These are phyloP conservation scores for Drosophila diplacantha DNA, from an alignment of 2,888 invertebrate species.

Conservation along the genomic window DNA sequence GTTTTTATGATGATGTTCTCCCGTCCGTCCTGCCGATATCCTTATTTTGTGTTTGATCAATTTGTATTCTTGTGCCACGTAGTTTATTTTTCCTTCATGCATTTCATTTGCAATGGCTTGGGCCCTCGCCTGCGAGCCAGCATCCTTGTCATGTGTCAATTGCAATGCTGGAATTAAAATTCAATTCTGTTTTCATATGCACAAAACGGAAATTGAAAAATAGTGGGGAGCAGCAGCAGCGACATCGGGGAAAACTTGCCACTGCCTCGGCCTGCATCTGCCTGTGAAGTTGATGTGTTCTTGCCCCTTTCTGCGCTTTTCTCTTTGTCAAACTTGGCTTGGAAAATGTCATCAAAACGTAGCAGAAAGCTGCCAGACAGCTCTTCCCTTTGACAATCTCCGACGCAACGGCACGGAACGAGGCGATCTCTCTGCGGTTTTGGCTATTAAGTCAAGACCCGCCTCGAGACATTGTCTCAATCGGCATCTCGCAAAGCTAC, in stretches of 20 bases:
- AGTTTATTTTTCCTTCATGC: conserved; percentile 62
- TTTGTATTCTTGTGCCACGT: conserved; percentile 62
- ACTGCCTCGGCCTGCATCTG: conserved; percentile 8
- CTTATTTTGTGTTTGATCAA: conserved; percentile 59
- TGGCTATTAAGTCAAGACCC: conserved; percentile 54
- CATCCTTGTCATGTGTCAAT: conserved; percentile 65
- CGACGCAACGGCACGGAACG: conserved; percentile 15
- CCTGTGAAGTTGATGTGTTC: conserved; percentile 12
- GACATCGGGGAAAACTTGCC: conserved; percentile 28
- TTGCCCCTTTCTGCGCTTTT: background rate
- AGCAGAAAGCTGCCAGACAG: conserved; percentile 30
- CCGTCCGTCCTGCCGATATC: conserved; percentile 11
- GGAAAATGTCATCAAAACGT: conserved; percentile 25
- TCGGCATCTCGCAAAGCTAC: conserved; percentile 47
- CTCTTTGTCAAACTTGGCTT: conserved; percentile 4
- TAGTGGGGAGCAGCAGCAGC: conserved; percentile 11
- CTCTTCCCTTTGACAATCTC: conserved; percentile 31
- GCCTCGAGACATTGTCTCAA: conserved; percentile 59
- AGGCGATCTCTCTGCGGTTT: conserved; percentile 26
- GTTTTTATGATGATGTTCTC: conserved; percentile 60
- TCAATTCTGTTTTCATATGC: conserved; percentile 60
- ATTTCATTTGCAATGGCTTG: conserved; percentile 57
- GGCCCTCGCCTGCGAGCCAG: conserved; percentile 10
- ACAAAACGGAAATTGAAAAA: conserved; percentile 63
- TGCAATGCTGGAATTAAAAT: conserved; percentile 65